Evolutionary conservation across 2,888 invertebrate species (phyloP), one percentile per base, ranked within the genome.

Genomic region (Coelogynopora nodosa): DNA sequence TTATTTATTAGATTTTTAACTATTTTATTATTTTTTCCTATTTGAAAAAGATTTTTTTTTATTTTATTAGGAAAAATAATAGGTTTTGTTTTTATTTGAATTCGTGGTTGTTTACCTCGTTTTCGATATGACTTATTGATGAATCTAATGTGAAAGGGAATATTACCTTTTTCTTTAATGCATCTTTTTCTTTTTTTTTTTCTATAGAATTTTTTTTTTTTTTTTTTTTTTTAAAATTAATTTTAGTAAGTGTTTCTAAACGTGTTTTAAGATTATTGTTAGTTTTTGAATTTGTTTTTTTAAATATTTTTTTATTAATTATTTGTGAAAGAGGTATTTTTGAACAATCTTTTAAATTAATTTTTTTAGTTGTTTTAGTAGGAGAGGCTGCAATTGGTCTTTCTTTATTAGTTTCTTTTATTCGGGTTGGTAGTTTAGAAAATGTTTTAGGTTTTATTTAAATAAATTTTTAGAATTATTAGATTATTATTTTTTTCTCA

Each of bases 301-400:
- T 74, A 74, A 74, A 74, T n/a, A 74, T 74, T 74, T 74, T 74
- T 74, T 74, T 74, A 74, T 10, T 26, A 74, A n/a, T 74, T n/a
- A 74, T 74, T 74, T 74, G 74, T n/a, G 5, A n/a, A n/a, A n/a
- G 18, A n/a, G 74, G 74, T n/a, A 86, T 88, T 88, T 10, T 74
- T 74, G 74, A 74, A n/a, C 74, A 74, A 74, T 74, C 74, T n/a
- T 74, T 74, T 74, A n/a, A 26, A n/a, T 74, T 74, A 74, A 26
- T 10, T 74, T 74, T 74, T 74, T 74, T 74, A 74, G 74, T 74
- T n/a, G 84, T 90, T 67, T 87, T 88, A 5, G 94, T 94, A 84
- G 94, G 94, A 94, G 94, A 94, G 30, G 94, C 94, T 0, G 93
- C 93, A 89, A 93, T 94, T 92, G 94, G 94, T 0, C 89, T 94